Percentiles rank a stretch among this genome's conserved stretches.
phyloP scores from a whole-genome alignment of 2,113 vertebrate genomes.

The Apodemus sylvaticus region DNA sequence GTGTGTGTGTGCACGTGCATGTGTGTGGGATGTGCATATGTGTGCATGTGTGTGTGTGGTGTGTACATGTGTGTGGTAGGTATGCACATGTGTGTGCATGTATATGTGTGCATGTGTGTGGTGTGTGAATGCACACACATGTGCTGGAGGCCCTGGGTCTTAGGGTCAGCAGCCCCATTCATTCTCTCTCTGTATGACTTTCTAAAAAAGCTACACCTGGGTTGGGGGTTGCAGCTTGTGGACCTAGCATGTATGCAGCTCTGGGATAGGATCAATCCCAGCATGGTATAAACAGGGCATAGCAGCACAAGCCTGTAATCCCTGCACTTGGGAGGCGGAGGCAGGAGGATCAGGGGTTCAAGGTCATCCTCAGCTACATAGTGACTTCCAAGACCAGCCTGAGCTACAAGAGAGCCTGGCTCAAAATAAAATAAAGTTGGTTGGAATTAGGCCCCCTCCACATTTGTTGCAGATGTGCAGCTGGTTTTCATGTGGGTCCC shows the following conservation, averaged over 20 bases:
- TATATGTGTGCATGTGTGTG: no score
- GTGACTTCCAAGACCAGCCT: neutral
- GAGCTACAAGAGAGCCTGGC: neutral
- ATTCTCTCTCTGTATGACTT: neutral
- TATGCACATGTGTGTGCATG: no score
- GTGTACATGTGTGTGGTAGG: no score
- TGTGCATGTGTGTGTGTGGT: no score
- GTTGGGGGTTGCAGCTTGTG: neutral
- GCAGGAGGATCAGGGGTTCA: neutral
- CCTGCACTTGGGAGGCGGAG: neutral
- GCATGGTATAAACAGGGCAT: neutral
- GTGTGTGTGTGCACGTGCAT: neutral
- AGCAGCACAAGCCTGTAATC: neutral
- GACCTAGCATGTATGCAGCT: neutral
- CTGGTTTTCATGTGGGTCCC: no score
- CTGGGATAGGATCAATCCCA: neutral
- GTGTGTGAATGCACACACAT: no score
- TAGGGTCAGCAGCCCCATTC: neutral
- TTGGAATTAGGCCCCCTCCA: no score
- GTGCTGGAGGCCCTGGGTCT: fast-evolving
- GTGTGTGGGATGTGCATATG: no score
- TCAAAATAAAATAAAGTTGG: neutral
- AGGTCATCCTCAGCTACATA: neutral
- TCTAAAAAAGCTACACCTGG: neutral
- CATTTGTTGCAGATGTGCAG: no score